Evolutionary conservation across 30 jellyfish, hydroid and myxozoan genomes (phyloP), one percentile per base, ranked within the genome.

Genomic region (Hydra vulgaris): DNA sequence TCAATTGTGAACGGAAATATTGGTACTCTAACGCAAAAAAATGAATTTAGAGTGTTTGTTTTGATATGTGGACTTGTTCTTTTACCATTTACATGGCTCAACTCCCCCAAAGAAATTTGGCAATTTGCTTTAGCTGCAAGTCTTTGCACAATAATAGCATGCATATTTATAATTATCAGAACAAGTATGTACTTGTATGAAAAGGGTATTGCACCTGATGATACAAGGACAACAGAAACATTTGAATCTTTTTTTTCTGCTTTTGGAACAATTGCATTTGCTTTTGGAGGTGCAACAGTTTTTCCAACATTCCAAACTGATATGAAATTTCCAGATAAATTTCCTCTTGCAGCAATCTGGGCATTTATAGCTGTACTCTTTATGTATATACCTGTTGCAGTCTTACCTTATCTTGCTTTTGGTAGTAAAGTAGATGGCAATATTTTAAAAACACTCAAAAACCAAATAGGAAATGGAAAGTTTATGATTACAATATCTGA

Each of bases 281-380:
- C 98, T 0, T 92, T 92, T 82, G 96, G 96, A 0, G 98, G 98
- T 15, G 96, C 94, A 18, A 27, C 98, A 0, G 72, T 92, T 23
- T 92, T 92, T 53, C 98, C 98, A 22, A 83, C 98, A 26, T 84
- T 76, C 82, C 98, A 92, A 54, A 77, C 98, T 18, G 96, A 92
- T 69, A 92, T 92, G 98, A 84, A 84, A 70, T 77, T 78, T n/a
- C 95, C 96, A 4, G 80, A 72, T 54, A 76, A 87, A 72, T 87
- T 92, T 70, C 89, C 95, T 7, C 74, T 25, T 5, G 86, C 96
- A 0, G 96, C 98, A 15, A 87, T 74, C 0, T 68, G 85, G n/a
- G 98, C 93, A 0, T 87, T 87, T 55, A 70, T 82, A 1, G 88
- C 80, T 27, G 98, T 92, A 7, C 69, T 92, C 18, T 21, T 79